Percentiles rank a stretch among this genome's conserved stretches.
Evolutionary conservation across 1,140 invertebrate genomes (phyloP).

Genomic region (Macrosteles quadrilineatus): DNA sequence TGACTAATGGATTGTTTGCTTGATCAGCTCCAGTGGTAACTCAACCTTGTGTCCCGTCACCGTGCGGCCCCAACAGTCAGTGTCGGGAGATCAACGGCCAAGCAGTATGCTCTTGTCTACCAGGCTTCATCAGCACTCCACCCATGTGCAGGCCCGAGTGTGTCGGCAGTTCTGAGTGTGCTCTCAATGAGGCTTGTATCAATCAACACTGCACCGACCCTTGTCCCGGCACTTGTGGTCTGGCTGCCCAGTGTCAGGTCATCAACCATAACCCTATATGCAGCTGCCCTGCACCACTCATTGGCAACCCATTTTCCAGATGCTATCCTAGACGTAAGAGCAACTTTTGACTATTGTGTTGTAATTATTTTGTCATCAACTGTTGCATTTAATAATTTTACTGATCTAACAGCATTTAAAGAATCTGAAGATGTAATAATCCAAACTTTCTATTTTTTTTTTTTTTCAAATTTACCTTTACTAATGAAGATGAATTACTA

Average conservation of each 20-base stretch:
- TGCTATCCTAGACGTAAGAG: conserved; percentile 55
- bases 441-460: too few species aligned
- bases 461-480: too few species aligned
- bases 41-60: conserved; percentile 54
- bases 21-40: conserved; percentile 36
- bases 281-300: conserved; percentile 56
- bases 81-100: conserved; percentile 56
- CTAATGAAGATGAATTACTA: too few species aligned
- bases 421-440: too few species aligned
- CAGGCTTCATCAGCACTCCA: conserved; percentile 62
- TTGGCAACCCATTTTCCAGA: conserved; percentile 61
- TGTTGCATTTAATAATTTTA: neutral
- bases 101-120: conserved; percentile 58
- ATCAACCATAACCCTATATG: conserved; percentile 60
- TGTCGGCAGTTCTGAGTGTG: conserved; percentile 69
- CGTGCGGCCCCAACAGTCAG: conserved; percentile 59
- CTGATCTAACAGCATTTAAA: too few species aligned
- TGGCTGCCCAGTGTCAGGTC: conserved; percentile 59
- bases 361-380: neutral
- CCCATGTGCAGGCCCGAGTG: conserved; percentile 74
- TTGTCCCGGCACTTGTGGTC: conserved; percentile 70
- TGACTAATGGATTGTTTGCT: too few species aligned
- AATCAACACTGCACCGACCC: conserved; percentile 71
- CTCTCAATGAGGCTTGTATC: conserved; percentile 67
- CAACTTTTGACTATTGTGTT: conserved; percentile 41